Conservation (phyloP, 1,140 invertebrate genomes). For the Vanessa tameamea region DNA sequence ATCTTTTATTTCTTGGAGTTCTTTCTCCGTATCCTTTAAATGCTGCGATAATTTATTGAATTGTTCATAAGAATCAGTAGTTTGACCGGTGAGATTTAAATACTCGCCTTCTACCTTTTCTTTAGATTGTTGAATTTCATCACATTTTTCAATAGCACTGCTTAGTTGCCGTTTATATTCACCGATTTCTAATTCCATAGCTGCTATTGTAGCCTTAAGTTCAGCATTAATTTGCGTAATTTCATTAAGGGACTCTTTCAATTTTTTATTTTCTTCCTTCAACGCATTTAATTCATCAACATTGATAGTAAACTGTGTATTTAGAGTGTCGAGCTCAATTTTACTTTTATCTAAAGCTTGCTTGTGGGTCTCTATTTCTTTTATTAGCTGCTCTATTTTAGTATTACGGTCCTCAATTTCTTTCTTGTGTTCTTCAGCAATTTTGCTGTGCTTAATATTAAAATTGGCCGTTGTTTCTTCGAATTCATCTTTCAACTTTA, state of each 20-base stretch:
- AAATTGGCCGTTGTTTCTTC: constrained; percentile 73
- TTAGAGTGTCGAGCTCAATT: constrained; percentile 67
- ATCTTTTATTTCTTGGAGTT: constrained; percentile 73
- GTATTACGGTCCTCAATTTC: constrained; percentile 74
- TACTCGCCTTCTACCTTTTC: constrained; percentile 77
- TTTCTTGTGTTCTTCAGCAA: constrained; percentile 75
- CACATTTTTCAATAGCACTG: constrained; percentile 66
- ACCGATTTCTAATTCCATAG: constrained; percentile 75
- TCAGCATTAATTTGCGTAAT: constrained; percentile 62
- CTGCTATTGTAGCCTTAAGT: constrained; percentile 63
- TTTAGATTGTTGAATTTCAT: constrained; percentile 73
- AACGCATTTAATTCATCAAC: constrained; percentile 70
- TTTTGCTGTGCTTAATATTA: constrained; percentile 72
- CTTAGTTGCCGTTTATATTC: constrained; percentile 71
- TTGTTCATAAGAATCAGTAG: constrained; percentile 77
- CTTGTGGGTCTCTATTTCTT: constrained; percentile 80
- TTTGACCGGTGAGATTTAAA: constrained; percentile 70
- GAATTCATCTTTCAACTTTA: constrained; percentile 73
- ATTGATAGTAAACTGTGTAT: constrained; percentile 66
- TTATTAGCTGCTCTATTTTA: constrained; percentile 73
- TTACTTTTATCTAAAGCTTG: constrained; percentile 76
- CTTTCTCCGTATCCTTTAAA: constrained; percentile 76
- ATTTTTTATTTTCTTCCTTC: constrained; percentile 70
- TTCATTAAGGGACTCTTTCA: constrained; percentile 68
- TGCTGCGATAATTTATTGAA: constrained; percentile 74